A percentile compares a stretch with the other conserved stretches of the same genome.
Conservation (phyloP, 2,113 vertebrate species). For the Ageneiosus marmoratus region DNA sequence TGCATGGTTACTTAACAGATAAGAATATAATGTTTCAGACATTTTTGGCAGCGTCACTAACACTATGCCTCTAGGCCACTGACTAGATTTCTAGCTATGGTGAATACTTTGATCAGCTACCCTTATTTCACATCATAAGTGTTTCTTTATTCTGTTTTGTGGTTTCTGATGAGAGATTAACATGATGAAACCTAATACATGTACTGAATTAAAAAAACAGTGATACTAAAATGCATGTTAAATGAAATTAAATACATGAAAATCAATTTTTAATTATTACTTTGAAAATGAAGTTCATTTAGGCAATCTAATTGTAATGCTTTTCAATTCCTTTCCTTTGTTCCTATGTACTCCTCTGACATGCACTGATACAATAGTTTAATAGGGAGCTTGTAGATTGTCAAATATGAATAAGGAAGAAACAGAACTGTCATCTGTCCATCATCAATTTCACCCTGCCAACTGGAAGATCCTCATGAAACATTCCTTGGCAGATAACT, state of each 20-base stretch:
- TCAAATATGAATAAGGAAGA: conserved; percentile 48
- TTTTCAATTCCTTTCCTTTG: neutral
- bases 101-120: neutral
- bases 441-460: conserved; percentile 63
- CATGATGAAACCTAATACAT: too few relatives aligned
- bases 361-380: neutral
- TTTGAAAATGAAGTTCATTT: neutral
- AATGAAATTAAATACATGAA: neutral
- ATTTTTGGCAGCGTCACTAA: neutral
- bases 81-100: neutral
- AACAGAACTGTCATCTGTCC: conserved; percentile 73
- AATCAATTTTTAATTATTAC: neutral
- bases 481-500: conserved; percentile 73
- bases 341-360: conserved; percentile 7
- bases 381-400: conserved; percentile 40
- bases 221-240: neutral
- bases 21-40: neutral
- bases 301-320: too few relatives aligned
- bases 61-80: neutral
- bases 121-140: conserved; percentile 26
- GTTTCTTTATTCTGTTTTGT: conserved; percentile 44
- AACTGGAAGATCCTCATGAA: conserved; percentile 63
- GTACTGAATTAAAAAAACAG: neutral
- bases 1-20: conserved; percentile 8
- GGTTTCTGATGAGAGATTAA: too few relatives aligned